Evolutionary conservation across 2,888 invertebrate genomes (phyloP), one percentile per base, ranked within the genome.

Genomic region (Bursaphelenchus okinawaensis): DNA sequence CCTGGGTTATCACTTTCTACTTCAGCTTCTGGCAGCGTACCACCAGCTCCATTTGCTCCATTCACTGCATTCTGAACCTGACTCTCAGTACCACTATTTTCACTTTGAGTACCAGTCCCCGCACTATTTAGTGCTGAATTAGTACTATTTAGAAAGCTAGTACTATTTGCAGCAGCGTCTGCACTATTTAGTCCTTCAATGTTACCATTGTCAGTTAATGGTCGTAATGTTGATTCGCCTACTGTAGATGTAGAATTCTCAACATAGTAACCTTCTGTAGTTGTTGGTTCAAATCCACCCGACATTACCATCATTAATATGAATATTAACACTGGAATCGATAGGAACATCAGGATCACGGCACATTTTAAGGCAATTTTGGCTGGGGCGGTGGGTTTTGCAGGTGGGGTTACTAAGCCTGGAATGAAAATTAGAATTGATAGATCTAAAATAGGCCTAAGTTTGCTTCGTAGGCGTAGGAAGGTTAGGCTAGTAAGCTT

Each of bases 301-400:
- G 62, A 62, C 19, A 61, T 19, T 7, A 59, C 55, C 61, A 61
- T 61, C 61, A 61, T 61, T n/a, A 61, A 22, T 2, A 61, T 3
- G 56, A 61, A 61, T n/a, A 61, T 61, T n/a, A 61, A n/a, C 4
- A 61, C 55, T 16, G 61, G 61, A 61, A 61, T 61, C 4, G 61
- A 61, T 8, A 61, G 61, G 24, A 61, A 61, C 24, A 61, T 8
- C 7, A 23, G 19, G 19, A 61, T 26, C n/a, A 61, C 20, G 12
- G 28, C 20, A 22, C 52, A 61, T 19, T 59, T 60, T 8, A 61
- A 19, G 55, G 58, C 58, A 4, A 57, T 23, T 6, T 55, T 23
- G 4, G 22, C 23, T 62, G 61, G 61, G 9, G 61, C 12, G 6
- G 12, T 40, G 2, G 40, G 40, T n/a, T 40, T 40, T 1, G 12